Evolutionary conservation across 1,140 invertebrate genomes (phyloP).

Genomic region (Laodelphax striatellus): DNA sequence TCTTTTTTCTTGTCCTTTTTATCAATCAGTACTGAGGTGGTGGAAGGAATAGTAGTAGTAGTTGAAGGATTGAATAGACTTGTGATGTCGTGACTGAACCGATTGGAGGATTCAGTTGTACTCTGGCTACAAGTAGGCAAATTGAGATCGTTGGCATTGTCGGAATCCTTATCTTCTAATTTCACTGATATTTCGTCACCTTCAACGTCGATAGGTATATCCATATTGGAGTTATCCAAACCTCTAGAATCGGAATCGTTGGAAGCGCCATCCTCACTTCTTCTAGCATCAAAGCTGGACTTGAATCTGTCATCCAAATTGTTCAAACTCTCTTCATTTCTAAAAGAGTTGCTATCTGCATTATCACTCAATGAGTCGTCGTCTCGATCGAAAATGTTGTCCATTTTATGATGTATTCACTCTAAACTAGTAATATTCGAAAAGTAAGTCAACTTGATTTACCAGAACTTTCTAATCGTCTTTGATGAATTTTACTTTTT

Average conservation of each 20-base stretch:
- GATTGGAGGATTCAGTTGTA: neutral
- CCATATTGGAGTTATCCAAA: neutral
- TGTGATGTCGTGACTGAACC: neutral
- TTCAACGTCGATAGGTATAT: neutral
- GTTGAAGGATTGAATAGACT: neutral
- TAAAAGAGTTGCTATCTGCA: neutral
- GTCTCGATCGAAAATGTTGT: neutral
- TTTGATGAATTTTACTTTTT: too few relatives aligned
- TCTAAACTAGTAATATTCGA: too few relatives aligned
- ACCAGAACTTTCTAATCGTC: too few relatives aligned
- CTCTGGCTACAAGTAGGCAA: too few relatives aligned
- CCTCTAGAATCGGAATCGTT: neutral
- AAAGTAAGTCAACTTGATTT: too few relatives aligned
- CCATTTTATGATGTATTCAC: neutral
- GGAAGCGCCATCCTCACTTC: neutral
- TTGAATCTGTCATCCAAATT: neutral
- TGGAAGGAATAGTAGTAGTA: neutral
- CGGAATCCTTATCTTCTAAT: neutral
- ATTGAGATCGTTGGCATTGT: neutral
- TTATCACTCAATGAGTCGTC: neutral
- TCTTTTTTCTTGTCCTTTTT: constrained; percentile 21
- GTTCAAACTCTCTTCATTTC: neutral
- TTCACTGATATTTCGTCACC: neutral
- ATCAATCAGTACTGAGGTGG: neutral
- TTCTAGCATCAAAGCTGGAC: neutral